Evolutionary conservation across 2,888 invertebrate genomes (phyloP).

Genomic region (Plebejus anna): DNA sequence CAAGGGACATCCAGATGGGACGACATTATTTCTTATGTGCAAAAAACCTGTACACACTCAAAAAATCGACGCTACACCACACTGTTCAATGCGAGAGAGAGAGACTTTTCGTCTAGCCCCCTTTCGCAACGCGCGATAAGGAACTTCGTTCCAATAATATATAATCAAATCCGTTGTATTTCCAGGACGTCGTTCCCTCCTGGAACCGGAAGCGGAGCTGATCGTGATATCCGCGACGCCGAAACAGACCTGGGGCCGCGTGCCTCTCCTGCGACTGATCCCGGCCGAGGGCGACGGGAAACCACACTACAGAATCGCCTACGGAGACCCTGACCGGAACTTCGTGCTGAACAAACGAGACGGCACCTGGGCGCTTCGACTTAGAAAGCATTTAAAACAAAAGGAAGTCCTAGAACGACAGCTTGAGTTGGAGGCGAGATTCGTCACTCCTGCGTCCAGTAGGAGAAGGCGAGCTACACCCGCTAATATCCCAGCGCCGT

Average conservation of each 20-base stretch:
- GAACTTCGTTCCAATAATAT: no score
- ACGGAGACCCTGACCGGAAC: conserved; percentile 54
- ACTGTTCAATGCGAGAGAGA: no score
- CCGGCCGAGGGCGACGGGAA: conserved; percentile 59
- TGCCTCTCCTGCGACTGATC: conserved; percentile 60
- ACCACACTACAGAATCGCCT: conserved; percentile 64
- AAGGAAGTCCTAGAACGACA: conserved; percentile 50
- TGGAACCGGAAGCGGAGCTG: conserved; percentile 64
- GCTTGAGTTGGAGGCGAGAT: conserved; percentile 66
- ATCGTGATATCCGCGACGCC: conserved; percentile 57
- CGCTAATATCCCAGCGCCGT: conserved; percentile 51
- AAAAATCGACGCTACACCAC: no score
- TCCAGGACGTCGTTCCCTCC: conserved; percentile 62
- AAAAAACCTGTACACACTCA: no score
- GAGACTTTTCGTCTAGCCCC: no score
- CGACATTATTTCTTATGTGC: no score
- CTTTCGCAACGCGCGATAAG: no score
- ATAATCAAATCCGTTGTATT: not conserved
- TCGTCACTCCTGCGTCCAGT: conserved; percentile 49
- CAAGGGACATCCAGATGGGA: no score
- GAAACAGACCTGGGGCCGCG: conserved; percentile 64
- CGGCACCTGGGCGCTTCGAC: conserved; percentile 63
- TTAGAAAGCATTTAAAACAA: conserved; percentile 54
- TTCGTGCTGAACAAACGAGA: conserved; percentile 63
- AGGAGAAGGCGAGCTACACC: conserved; percentile 44